These are phyloP conservation scores for Schizopygopsis pylzovi DNA, from an alignment of 2,797 vertebrate genomes.

Conservation along the genomic window DNA sequence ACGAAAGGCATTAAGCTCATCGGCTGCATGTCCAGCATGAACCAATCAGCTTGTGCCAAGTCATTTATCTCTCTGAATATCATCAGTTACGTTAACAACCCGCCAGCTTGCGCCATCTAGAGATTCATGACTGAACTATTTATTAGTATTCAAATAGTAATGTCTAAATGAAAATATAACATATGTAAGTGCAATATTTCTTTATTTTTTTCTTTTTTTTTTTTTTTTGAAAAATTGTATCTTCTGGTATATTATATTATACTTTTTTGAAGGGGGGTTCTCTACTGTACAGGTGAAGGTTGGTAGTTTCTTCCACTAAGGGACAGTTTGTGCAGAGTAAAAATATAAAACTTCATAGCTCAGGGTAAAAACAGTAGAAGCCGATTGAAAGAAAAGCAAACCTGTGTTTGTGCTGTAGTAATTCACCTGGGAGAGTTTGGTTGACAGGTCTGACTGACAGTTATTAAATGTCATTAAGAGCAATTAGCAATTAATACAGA, in stretches of 20 bases:
- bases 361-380: neutral
- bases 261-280: neutral
- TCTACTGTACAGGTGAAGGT: neutral
- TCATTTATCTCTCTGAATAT: too few species aligned
- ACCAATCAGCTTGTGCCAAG: too few species aligned
- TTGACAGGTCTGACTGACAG: conserved; percentile 70
- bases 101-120: too few species aligned
- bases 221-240: too few species aligned
- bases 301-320: neutral
- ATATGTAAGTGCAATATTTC: too few species aligned
- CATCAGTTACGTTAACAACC: too few species aligned
- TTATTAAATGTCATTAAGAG: conserved; percentile 62
- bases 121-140: too few species aligned
- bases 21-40: too few species aligned
- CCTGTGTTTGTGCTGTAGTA: conserved; percentile 51
- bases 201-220: neutral
- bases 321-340: neutral
- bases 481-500: conserved; percentile 63
- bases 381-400: neutral
- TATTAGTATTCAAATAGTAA: neutral
- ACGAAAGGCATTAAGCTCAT: too few species aligned
- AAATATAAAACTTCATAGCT: neutral
- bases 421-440: conserved; percentile 79
- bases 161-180: neutral
- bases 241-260: too few species aligned